Evolutionary conservation across 37 sponge, comb jelly and placozoan species (phyloP), one percentile per base, ranked within the genome.

Genomic region (Geodia barretti): DNA sequence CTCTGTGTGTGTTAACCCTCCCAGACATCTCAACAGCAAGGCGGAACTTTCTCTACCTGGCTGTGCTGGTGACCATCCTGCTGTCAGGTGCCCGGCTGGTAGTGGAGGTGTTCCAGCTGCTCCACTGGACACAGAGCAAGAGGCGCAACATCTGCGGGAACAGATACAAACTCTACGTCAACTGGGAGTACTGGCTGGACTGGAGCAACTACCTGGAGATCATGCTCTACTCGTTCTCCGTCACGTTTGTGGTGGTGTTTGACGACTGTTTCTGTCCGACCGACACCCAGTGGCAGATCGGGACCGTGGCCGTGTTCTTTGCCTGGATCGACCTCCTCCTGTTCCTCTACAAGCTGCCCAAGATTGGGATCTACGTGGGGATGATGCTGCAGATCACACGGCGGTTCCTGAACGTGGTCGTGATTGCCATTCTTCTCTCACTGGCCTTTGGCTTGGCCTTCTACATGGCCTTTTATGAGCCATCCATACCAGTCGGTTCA

Each of bases 361-460:
- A 84, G 4, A 76, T 88, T 5, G 87, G 89, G 0, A 95, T 95
- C 74, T 95, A 95, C 81, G 87, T 95, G 74, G 80, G 92, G 42
- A 95, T 95, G 96, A 92, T 89, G 39, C 69, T 86, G 38, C 81
- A 89, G 72, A 87, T 95, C 26, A 63, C 89, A 62, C 74, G 72
- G 41, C 92, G 89, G 21, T 95, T 95, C 79, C 33, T 89, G 66
- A 88, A 89, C 73, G 62, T 95, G 37, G 71, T 82, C 25, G 17
- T 92, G 30, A 79, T 95, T 32, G 81, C 87, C 28, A n/a, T 92
- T 11, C 77, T 95, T 40, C 86, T 95, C 37, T 73, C 92, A 1
- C 73, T 89, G 4, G 87, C 96, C 26, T 95, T 95, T 64, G 86
- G 92, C 5, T 70, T 95, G 35, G 80, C 92, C 23, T 95, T 95